Evolutionary conservation across 2,888 invertebrate species (phyloP), one percentile per base, ranked within the genome.

Genomic region (Dicranocentrus wangi): DNA sequence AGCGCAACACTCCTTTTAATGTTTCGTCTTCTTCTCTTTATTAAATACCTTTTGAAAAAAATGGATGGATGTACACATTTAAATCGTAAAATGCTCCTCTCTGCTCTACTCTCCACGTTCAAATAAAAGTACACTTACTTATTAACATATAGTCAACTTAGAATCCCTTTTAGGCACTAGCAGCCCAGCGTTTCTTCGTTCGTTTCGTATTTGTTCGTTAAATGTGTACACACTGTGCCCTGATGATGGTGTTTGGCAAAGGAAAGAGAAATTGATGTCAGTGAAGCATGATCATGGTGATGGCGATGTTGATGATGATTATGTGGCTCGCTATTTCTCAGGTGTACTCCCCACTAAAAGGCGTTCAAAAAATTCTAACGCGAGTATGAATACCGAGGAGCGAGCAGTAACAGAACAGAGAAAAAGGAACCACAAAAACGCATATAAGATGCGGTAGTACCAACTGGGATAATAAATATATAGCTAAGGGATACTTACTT

Each of bases 241-340:
- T 61, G 47, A 63, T 65, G 19, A 55, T 55, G 21, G 55, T 78
- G 69, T 78, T 71, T 79, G 79, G 70, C 70, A 79, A 79, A 79
- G 66, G 79, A 79, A 79, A 79, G 79, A 79, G 79, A 79, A 79
- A 79, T 79, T 79, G 79, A 79, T 79, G 79, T 79, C 79, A 79
- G 79, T 79, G 79, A 79, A 79, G 79, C 79, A 79, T 79, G 79
- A 78, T 78, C 51, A 32, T 47, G 21, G 55, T 53, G 66, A 51
- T 63, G 53, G 13, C 42, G 60, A 70, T 70, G 68, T 23, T 32
- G 15, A 21, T 55, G 43, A 42, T 42, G 19, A 69, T 78, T 61
- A 61, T 76, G 66, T 69, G 69, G 70, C 61, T 47, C 17, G 2
- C 10, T 60, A n/a, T 60, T 28, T 28, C 25, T 55, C 55, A 10